These are phyloP conservation scores for Pararge aegeria DNA, from an alignment of 1,140 invertebrate genomes.

Conservation along the genomic window DNA sequence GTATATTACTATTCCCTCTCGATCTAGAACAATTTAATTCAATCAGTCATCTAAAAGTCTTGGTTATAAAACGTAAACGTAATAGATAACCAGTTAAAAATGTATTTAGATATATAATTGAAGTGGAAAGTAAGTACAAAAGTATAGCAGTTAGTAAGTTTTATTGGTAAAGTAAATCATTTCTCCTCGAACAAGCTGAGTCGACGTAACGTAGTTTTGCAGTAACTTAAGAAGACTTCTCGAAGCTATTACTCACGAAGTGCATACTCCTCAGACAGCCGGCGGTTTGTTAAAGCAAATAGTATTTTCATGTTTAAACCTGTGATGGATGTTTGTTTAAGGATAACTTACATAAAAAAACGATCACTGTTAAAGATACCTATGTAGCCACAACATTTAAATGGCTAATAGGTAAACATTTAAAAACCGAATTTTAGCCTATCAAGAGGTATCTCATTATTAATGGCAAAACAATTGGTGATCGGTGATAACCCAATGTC, in stretches of 20 bases:
- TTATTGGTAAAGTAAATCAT: slow-evolving; percentile 36
- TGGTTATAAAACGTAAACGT: no score
- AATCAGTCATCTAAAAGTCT: no score
- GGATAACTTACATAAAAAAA: slow-evolving; percentile 14
- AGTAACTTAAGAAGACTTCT: slow-evolving; percentile 39
- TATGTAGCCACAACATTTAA: background rate
- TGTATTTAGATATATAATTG: no score
- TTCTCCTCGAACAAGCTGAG: slow-evolving; percentile 26
- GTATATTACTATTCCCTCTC: no score
- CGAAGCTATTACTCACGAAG: slow-evolving; percentile 35
- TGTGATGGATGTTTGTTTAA: slow-evolving; percentile 12
- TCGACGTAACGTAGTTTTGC: slow-evolving; percentile 33
- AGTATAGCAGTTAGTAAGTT: slow-evolving; percentile 30
- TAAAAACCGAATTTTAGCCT: no score
- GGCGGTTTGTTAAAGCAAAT: slow-evolving; percentile 34
- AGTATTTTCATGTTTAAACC: slow-evolving; percentile 29
- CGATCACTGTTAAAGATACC: background rate
- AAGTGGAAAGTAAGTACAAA: slow-evolving; percentile 5
- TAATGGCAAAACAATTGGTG: no score
- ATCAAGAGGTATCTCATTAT: no score
- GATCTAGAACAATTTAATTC: no score
- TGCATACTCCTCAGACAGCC: slow-evolving; percentile 23
- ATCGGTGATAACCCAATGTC: no score
- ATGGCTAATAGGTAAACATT: background rate
- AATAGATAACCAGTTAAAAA: no score